These are phyloP conservation scores for Tolmerus cingulatus DNA, from an alignment of 2,888 invertebrate species.

Conservation along the genomic window DNA sequence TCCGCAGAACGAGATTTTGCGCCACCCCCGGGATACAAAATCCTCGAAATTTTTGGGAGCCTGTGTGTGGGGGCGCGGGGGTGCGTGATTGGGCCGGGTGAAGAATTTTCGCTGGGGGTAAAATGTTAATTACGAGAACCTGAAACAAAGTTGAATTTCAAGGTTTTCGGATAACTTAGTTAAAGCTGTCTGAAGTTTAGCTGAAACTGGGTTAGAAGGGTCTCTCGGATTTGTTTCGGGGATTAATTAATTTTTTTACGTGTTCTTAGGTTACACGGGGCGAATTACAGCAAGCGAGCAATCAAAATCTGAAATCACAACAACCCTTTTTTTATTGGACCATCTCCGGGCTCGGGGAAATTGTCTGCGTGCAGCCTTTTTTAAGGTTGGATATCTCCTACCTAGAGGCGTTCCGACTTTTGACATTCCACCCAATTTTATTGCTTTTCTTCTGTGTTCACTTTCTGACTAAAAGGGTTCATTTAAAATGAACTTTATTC, in stretches of 20 bases:
- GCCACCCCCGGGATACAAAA: neutral
- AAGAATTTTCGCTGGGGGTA: neutral
- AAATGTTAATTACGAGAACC: constrained; percentile 11
- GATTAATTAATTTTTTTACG: constrained; percentile 17
- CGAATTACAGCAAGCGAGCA: neutral
- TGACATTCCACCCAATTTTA: neutral
- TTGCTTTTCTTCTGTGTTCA: neutral
- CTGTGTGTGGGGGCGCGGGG: neutral
- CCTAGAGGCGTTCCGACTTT: neutral
- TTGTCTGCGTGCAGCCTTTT: neutral
- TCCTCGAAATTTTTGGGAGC: neutral
- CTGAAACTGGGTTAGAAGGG: constrained; percentile 1
- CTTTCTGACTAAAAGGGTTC: neutral
- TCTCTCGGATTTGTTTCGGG: neutral
- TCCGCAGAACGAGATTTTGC: neutral
- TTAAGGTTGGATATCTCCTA: neutral
- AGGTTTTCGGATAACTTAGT: constrained; percentile 18
- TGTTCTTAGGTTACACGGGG: neutral
- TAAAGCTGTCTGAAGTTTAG: constrained; percentile 17
- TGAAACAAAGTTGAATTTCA: constrained; percentile 23
- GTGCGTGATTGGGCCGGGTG: neutral
- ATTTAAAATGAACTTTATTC: neutral
- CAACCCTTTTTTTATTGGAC: neutral
- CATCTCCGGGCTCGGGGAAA: neutral
- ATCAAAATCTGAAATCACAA: neutral